Percentiles rank a stretch among this genome's conserved stretches.
Conservation (phyloP, 1,140 invertebrate genomes). For the Drosophila baimaii region DNA sequence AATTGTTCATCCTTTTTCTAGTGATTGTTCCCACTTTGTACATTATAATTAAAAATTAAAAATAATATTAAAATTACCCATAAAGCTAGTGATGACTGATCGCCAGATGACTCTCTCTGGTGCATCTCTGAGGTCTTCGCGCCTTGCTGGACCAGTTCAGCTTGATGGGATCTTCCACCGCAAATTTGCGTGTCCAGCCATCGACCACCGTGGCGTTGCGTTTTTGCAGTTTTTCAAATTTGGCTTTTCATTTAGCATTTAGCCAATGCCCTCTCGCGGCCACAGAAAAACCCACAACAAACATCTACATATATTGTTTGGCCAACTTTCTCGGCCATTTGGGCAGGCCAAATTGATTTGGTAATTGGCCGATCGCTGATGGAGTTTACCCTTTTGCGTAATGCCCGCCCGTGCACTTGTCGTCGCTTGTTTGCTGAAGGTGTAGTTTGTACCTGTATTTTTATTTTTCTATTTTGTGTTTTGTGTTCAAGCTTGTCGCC, state of each 20-base stretch:
- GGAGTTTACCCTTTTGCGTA: constrained; percentile 37
- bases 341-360: constrained; percentile 35
- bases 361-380: constrained; percentile 29
- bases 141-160: constrained; percentile 43
- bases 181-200: constrained; percentile 38
- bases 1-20: neutral
- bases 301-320: constrained; percentile 26
- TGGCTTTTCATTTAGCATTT: constrained; percentile 28
- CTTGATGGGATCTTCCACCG: constrained; percentile 34
- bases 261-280: neutral
- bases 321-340: constrained; percentile 37
- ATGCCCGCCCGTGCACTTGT: constrained; percentile 44
- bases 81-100: constrained; percentile 11
- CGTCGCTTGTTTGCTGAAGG: constrained; percentile 7
- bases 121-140: constrained; percentile 28
- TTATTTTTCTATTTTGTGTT: neutral
- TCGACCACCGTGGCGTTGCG: constrained; percentile 24
- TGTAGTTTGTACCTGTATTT: constrained; percentile 9
- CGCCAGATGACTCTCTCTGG: constrained; percentile 8
- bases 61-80: too few relatives aligned
- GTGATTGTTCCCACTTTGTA: too few relatives aligned
- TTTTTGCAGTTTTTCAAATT: constrained; percentile 10
- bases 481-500: constrained; percentile 20
- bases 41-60: too few relatives aligned
- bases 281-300: neutral